Base-by-base conservation (phyloP, 2,113 vertebrate species). In the Lampris incognitus region DNA sequence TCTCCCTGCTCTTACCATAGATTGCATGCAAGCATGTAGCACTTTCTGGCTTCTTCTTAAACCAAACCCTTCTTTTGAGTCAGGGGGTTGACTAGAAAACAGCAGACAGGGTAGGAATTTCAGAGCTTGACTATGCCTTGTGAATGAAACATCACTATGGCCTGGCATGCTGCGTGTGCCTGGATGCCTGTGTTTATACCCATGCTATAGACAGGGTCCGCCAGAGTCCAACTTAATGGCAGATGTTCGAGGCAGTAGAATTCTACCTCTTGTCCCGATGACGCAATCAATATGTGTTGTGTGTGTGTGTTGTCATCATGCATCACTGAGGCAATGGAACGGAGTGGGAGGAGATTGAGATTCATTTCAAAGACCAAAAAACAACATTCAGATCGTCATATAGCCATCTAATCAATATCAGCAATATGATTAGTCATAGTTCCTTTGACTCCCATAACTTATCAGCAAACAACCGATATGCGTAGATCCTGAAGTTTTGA, bases 401-500 rank as follows among this genome's bases (percentile, higher is more conserved):
- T 24, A 24, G 24, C 24, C 24, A 24, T 24, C 24, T 67, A 62
- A 76, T 83, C 38, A 67, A 56, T 82, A 50, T 2, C 13, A 54
- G 38, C 37, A 6, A 70, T 63, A 82, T 76, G 66, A 61, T 46
- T 5, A 41, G 59, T 81, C 79, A 80, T n/a, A 24, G 48, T 57
- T 48, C 58, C 7, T 13, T 13, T n/a, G 51, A 54, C 51, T 24
- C 24, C 55, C 6, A 2, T 6, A 36, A 37, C 44, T 46, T 52
- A 66, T 69, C 41, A 46, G 63, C 69, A 72, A 57, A 73, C 69
- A 57, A 73, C 69, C 63, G 49, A 66, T 48, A n/a, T 37, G 37
- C 55, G 52, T 13, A 3, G 56, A 55, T 24, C 61, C 41, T 76
- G 66, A 82, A 61, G 76, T 82, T 63, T 41, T 71, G 65, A 80